phyloP scores from a whole-genome alignment of 2,113 vertebrate species.

The Gallinago undulata region DNA sequence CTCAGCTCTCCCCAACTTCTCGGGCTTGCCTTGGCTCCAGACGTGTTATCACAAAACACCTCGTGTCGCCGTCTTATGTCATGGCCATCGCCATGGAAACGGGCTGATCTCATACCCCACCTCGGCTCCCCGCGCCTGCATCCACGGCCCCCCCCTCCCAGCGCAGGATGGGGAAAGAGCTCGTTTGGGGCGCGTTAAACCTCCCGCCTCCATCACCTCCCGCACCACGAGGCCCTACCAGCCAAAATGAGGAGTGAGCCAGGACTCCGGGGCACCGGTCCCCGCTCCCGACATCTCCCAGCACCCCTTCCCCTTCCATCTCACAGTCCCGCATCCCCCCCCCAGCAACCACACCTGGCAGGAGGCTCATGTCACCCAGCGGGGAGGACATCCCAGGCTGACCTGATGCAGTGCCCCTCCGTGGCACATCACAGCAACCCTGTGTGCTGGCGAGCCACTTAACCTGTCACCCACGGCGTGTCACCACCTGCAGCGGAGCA shows the following conservation, averaged over 20 bases:
- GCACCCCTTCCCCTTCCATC: background rate
- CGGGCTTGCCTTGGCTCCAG: background rate
- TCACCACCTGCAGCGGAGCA: background rate
- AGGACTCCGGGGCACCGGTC: fast-evolving
- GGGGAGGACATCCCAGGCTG: background rate
- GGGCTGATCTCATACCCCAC: background rate
- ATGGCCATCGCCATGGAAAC: background rate
- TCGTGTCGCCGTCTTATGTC: background rate
- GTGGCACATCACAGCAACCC: background rate
- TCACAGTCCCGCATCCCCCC: fast-evolving
- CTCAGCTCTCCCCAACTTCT: background rate
- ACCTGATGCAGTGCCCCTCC: fast-evolving
- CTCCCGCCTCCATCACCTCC: fast-evolving
- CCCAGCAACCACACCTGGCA: fast-evolving
- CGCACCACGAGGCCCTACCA: fast-evolving
- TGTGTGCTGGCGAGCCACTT: fast-evolving
- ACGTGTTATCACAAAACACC: background rate
- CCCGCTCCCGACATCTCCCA: fast-evolving
- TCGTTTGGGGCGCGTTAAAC: fast-evolving
- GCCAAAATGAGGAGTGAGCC: background rate
- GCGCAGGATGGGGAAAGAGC: fast-evolving
- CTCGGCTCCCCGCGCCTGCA: background rate
- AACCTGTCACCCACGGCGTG: fast-evolving
- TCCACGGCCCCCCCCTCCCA: fast-evolving
- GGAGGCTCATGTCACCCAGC: fast-evolving